These are phyloP conservation scores for Rousettus madagascariensis DNA, from an alignment of 2,797 vertebrate species.

Conservation along the genomic window DNA sequence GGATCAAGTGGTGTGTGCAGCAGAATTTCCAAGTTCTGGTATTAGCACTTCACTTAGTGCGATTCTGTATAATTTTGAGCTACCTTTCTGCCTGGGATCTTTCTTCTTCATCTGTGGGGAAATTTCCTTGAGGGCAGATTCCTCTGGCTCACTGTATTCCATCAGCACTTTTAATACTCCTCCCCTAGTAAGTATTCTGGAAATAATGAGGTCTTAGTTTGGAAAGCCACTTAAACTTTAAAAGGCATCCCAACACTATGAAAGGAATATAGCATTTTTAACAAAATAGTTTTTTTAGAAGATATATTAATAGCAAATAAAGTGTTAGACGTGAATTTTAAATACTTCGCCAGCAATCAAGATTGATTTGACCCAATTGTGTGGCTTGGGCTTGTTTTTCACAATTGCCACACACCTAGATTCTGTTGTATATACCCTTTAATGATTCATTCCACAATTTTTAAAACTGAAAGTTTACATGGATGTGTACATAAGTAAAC, in stretches of 20 bases:
- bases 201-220: constrained; percentile 12
- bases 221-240: constrained; percentile 2
- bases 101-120: neutral
- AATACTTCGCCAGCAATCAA: neutral
- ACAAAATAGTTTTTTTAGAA: constrained; percentile 17
- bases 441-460: neutral
- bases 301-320: constrained; percentile 25
- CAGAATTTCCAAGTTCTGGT: neutral
- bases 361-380: neutral
- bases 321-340: constrained; percentile 11
- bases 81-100: neutral
- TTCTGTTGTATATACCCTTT: neutral
- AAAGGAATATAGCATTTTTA: neutral
- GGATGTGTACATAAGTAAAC: neutral
- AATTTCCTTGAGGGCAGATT: neutral
- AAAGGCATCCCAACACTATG: neutral
- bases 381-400: neutral
- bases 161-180: neutral
- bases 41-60: neutral
- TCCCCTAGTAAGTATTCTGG: neutral
- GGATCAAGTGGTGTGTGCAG: neutral
- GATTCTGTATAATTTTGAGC: neutral
- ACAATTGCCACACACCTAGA: neutral
- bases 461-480: neutral
- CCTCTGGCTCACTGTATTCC: neutral